A percentile compares a stretch with the other conserved stretches of the same genome.
These are phyloP conservation scores for Parapsyche elsis DNA, from an alignment of 1,140 invertebrate species.

Conservation along the genomic window DNA sequence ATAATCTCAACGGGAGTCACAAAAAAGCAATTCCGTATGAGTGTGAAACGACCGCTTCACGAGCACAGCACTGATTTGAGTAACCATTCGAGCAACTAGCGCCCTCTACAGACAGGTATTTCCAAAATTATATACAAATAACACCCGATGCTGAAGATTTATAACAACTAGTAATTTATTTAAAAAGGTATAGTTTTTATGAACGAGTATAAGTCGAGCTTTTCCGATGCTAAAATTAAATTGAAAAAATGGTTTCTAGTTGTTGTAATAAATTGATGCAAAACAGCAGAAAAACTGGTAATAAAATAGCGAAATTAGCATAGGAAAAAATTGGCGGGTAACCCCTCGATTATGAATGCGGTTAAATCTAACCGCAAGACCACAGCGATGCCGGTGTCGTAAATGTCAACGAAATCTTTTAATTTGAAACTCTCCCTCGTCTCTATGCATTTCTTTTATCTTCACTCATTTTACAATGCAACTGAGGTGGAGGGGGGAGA, in stretches of 20 bases:
- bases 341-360: conserved; percentile 34
- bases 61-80: no score
- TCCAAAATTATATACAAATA: no score
- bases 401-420: conserved; percentile 53
- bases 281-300: conserved; percentile 13
- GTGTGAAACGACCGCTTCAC: no score
- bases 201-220: no score
- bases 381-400: conserved; percentile 39
- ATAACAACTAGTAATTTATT: no score
- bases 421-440: conserved; percentile 44
- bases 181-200: no score
- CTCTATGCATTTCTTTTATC: conserved; percentile 31
- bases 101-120: no score
- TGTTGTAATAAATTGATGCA: neutral
- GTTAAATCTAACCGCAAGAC: conserved; percentile 36
- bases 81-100: no score
- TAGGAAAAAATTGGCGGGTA: conserved; percentile 3
- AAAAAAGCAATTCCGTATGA: no score
- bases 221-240: no score
- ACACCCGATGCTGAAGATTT: no score
- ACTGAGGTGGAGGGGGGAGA: no score
- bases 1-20: neutral
- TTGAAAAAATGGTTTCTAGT: neutral
- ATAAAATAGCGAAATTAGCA: conserved; percentile 29
- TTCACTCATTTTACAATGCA: conserved; percentile 19